A percentile compares a stretch with the other conserved stretches of the same genome.
phyloP scores from a whole-genome alignment of 2,888 invertebrate genomes.

The Boloria euphrosyne region DNA sequence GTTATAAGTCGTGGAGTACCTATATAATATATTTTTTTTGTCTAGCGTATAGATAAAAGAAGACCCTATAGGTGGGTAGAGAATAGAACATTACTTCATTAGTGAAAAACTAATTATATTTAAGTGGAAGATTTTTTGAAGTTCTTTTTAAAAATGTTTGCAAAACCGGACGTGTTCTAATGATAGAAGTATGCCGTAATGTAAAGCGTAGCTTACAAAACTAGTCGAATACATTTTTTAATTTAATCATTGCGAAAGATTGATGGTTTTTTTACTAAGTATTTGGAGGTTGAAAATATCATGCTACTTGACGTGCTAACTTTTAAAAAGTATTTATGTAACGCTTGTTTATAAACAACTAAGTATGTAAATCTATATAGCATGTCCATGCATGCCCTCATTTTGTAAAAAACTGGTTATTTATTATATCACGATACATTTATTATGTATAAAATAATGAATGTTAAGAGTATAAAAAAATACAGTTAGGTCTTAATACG shows the following conservation, averaged over 20 bases:
- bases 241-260: conserved; percentile 3
- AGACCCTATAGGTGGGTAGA: too few relatives aligned
- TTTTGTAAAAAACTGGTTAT: conserved; percentile 43
- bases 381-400: conserved; percentile 33
- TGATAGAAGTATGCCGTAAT: conserved; percentile 7
- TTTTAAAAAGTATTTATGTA: not conserved
- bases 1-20: too few relatives aligned
- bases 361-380: conserved; percentile 3
- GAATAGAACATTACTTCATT: too few relatives aligned
- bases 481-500: too few relatives aligned
- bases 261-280: not conserved
- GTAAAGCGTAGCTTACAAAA: conserved; percentile 1
- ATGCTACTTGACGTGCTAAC: not conserved
- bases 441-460: conserved; percentile 8
- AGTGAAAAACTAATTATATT: not conserved
- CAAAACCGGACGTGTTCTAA: not conserved
- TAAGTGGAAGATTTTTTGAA: too few relatives aligned
- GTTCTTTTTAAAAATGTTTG: too few relatives aligned
- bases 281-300: not conserved
- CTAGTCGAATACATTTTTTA: conserved; percentile 1
- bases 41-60: too few relatives aligned
- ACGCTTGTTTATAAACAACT: conserved; percentile 18
- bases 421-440: conserved; percentile 23
- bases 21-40: too few relatives aligned
- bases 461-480: too few relatives aligned